Conservation (phyloP, 2,888 invertebrate genomes). For the Synanthedon andrenaeformis region DNA sequence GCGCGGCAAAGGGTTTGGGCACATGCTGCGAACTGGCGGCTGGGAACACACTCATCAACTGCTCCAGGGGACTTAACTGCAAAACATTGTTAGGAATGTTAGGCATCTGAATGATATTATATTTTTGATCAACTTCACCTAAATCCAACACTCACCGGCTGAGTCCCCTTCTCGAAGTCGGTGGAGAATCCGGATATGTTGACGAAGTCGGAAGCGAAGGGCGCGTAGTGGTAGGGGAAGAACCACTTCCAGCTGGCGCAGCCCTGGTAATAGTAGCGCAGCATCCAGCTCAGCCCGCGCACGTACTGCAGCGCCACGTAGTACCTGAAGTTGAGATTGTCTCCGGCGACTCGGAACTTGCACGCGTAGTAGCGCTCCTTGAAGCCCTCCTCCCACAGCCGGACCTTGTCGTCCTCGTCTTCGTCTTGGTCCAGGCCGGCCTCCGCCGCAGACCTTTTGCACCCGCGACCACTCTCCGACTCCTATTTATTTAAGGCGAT, state of each 20-base stretch:
- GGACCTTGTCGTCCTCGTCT: slow-evolving; percentile 86
- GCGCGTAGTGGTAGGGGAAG: slow-evolving; percentile 99
- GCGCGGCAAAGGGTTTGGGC: slow-evolving; percentile 90
- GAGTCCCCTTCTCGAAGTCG: slow-evolving; percentile 87
- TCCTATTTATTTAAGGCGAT: slow-evolving; percentile 8
- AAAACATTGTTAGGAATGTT: too few relatives aligned
- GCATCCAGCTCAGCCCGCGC: slow-evolving; percentile 96
- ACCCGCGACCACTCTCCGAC: slow-evolving; percentile 30
- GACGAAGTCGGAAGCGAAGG: slow-evolving; percentile 98
- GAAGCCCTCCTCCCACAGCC: slow-evolving; percentile 96
- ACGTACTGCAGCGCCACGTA: slow-evolving; percentile 95
- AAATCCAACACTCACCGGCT: slow-evolving; percentile 75
- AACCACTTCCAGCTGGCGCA: slow-evolving; percentile 99
- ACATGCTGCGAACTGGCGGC: slow-evolving; percentile 96
- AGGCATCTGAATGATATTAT: too few relatives aligned
- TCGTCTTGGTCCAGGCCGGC: slow-evolving; percentile 75
- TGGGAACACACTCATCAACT: slow-evolving; percentile 99
- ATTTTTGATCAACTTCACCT: too few relatives aligned
- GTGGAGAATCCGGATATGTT: slow-evolving; percentile 89
- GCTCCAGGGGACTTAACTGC: slow-evolving; percentile 96
- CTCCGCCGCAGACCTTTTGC: slow-evolving; percentile 67
- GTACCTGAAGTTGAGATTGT: slow-evolving; percentile 85
- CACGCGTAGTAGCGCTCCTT: slow-evolving; percentile 98
- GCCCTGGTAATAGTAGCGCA: slow-evolving; percentile 99
- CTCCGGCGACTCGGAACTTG: slow-evolving; percentile 84